Base-by-base conservation (phyloP, 2,113 vertebrate genomes). In the Campylomormyrus tamandua region DNA sequence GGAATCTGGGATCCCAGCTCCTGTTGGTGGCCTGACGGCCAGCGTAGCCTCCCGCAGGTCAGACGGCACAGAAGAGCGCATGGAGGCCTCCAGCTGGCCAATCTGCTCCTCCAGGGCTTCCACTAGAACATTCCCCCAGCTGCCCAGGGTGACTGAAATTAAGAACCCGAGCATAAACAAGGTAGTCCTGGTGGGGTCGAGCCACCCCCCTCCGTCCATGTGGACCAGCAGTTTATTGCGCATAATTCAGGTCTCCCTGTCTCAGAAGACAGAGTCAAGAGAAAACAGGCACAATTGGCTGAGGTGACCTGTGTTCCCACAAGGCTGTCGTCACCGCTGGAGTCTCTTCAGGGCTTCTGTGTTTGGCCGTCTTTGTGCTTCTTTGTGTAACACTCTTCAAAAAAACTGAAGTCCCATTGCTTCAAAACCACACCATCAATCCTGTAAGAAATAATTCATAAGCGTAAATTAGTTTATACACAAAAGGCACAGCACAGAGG, bases 1-100 rank as follows among this genome's bases (percentile, higher is more conserved):
- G 90, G 97, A 97, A 93, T 98, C 98, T 0, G 97, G 97, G 45
- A 98, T 97, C 89, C 96, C 97, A 90, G 95, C 94, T 93, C 96
- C 95, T 0, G 95, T 93, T 0, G 95, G 95, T 88, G 95, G 91
- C 90, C 94, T 66, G 1, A 94, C 88, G 15, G 87, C 91, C 45
- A 94, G 91, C 31, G 90, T 89, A 9, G 96, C 92, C 91, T 97
- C 95, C 0, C 95, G 96, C 2, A 98, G 93, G 77, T 97, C 97
- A 0, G 96, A 94, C 5, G 98, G 96, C 90, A 97, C 93, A 27
- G 94, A 93, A 0, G 97, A 97, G 93, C 97, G 97, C 97, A 99
- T 98, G 91, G 98, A 99, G 1, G 98, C 97, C 94, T 98, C 98
- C 1, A 98, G 94, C 91, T 97, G 97, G 94, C 96, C 95, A 49